A percentile compares a stretch with the other conserved stretches of the same genome.
Evolutionary conservation across 2,113 vertebrate species (phyloP).

Genomic region (Okapia johnstoni): DNA sequence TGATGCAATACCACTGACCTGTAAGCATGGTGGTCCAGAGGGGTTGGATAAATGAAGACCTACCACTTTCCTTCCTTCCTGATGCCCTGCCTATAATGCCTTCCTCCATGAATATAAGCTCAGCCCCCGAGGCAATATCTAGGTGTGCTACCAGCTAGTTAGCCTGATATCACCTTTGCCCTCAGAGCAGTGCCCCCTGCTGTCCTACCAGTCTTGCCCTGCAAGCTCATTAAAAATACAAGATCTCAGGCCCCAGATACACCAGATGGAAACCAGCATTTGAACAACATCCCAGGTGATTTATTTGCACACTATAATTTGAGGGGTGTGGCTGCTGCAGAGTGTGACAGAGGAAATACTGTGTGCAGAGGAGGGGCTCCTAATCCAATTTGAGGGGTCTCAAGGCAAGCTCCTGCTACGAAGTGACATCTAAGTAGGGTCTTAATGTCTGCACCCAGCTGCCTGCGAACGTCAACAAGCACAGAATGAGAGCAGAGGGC

Average conservation of each 20-base stretch:
- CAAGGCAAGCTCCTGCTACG: neutral
- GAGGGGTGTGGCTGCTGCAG: neutral
- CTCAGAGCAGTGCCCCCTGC: neutral
- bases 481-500: accelerated
- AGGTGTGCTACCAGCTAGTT: neutral
- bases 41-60: neutral
- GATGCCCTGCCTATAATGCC: accelerated
- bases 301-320: too few species aligned
- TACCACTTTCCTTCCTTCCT: neutral
- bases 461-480: neutral
- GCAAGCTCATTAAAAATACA: neutral
- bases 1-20: neutral
- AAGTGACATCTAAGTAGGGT: neutral
- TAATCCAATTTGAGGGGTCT: neutral
- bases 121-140: neutral
- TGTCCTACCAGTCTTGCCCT: neutral
- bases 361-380: neutral
- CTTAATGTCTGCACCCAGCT: neutral
- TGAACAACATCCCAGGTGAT: neutral
- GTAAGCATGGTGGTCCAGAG: neutral
- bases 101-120: neutral
- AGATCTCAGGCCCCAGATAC: neutral
- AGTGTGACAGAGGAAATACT: accelerated
- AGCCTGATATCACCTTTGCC: neutral
- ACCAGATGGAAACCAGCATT: neutral